These are phyloP conservation scores for Cryptotis parvus DNA, from an alignment of 2,113 vertebrate species.

Conservation along the genomic window DNA sequence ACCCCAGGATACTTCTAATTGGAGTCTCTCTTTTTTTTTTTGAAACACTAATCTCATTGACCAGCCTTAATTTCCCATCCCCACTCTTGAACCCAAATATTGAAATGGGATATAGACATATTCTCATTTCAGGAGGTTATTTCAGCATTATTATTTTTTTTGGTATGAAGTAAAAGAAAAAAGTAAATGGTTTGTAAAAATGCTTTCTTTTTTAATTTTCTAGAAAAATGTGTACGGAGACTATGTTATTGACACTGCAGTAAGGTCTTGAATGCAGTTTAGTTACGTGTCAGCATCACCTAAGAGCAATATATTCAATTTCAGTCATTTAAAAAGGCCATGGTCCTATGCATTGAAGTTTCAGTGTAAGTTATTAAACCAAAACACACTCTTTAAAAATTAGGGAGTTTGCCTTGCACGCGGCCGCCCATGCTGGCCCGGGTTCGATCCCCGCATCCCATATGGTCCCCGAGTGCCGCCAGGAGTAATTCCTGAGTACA, in stretches of 20 bases:
- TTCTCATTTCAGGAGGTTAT: conserved; percentile 47
- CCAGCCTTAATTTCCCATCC: conserved; percentile 81
- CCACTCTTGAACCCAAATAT: conserved; percentile 56
- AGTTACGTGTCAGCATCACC: conserved; percentile 82
- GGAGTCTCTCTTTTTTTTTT: conserved; percentile 83
- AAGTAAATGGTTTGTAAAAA: conserved; percentile 71
- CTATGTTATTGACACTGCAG: conserved; percentile 71
- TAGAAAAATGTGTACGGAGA: conserved; percentile 76
- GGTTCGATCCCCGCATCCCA: too few relatives aligned
- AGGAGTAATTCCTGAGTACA: too few relatives aligned
- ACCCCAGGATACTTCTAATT: conserved; percentile 92
- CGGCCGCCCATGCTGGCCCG: too few relatives aligned
- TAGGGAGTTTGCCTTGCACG: too few relatives aligned
- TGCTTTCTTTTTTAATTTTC: conserved; percentile 15
- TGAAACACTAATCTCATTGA: conserved; percentile 83
- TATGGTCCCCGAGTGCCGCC: too few relatives aligned
- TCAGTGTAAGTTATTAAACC: conserved; percentile 62
- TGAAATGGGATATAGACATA: conserved; percentile 53
- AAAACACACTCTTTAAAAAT: conserved; percentile 38
- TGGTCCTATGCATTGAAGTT: conserved; percentile 64
- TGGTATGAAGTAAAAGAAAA: conserved; percentile 69
- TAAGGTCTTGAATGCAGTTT: conserved; percentile 77
- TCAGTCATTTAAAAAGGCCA: conserved; percentile 81
- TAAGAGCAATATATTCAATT: conserved; percentile 82
- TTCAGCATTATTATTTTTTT: conserved; percentile 45